phyloP scores from a whole-genome alignment of 2,888 invertebrate species.

The Creontiades dilutus region DNA sequence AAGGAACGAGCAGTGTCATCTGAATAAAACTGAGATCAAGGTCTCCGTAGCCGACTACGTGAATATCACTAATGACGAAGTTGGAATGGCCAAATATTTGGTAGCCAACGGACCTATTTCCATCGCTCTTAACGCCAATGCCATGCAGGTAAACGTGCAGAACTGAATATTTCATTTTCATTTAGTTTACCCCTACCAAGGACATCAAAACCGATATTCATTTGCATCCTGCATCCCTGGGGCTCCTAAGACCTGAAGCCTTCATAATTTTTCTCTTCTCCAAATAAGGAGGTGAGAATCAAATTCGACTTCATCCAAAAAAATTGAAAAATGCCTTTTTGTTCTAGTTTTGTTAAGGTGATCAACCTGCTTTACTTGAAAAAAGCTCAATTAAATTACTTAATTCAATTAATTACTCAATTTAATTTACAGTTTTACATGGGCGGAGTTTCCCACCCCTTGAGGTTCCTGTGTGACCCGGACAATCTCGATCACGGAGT shows the following conservation, averaged over 20 bases:
- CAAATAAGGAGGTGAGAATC: too few relatives aligned
- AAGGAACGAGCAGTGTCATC: slow-evolving; percentile 87
- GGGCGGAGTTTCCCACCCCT: slow-evolving; percentile 96
- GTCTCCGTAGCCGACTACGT: slow-evolving; percentile 89
- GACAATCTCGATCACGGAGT: slow-evolving; percentile 94
- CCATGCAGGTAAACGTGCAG: slow-evolving; percentile 84
- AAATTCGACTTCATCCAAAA: too few relatives aligned
- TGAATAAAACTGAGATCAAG: slow-evolving; percentile 82
- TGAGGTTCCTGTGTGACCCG: slow-evolving; percentile 88
- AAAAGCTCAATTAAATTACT: too few relatives aligned
- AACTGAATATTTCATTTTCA: neutral
- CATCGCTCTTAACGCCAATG: slow-evolving; percentile 96
- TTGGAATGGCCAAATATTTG: slow-evolving; percentile 94
- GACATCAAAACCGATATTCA: too few relatives aligned
- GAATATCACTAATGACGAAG: slow-evolving; percentile 92
- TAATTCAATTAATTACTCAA: too few relatives aligned
- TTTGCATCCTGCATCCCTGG: too few relatives aligned
- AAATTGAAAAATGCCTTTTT: too few relatives aligned
- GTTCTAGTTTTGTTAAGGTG: too few relatives aligned
- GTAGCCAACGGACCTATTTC: slow-evolving; percentile 94
- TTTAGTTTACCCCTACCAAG: neutral
- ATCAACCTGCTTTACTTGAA: too few relatives aligned
- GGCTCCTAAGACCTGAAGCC: too few relatives aligned
- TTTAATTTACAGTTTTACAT: slow-evolving; percentile 88
- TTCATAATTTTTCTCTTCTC: too few relatives aligned